phyloP scores from a whole-genome alignment of 2,113 vertebrate genomes.

The Cephalopholis sonnerati region DNA sequence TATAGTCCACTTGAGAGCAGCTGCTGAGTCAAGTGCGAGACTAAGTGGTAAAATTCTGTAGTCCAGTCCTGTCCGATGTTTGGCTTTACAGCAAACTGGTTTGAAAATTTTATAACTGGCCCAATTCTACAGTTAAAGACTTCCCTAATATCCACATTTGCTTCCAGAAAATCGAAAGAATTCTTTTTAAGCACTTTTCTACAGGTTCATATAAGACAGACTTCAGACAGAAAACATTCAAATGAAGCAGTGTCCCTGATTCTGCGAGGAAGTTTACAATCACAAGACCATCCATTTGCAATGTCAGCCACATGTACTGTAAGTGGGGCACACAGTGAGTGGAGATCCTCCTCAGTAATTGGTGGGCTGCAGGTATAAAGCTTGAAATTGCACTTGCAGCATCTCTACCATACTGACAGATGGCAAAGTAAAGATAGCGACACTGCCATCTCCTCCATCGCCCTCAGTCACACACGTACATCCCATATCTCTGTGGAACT shows the following conservation, averaged over 20 bases:
- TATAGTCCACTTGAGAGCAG: too few species aligned
- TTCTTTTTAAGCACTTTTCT: not conserved
- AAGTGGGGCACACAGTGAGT: slow-evolving; percentile 46
- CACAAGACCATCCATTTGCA: slow-evolving; percentile 25
- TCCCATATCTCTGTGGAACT: slow-evolving; percentile 4
- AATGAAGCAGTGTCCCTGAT: not conserved
- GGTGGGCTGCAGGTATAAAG: slow-evolving; percentile 49
- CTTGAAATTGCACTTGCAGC: slow-evolving; percentile 59
- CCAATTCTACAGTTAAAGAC: not conserved
- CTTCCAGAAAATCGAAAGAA: not conserved
- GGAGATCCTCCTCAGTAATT: slow-evolving; percentile 29
- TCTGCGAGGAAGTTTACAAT: not conserved
- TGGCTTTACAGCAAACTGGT: too few species aligned
- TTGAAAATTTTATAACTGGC: too few species aligned
- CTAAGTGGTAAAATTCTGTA: too few species aligned
- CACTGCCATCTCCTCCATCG: not conserved
- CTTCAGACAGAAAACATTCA: not conserved
- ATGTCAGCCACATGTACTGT: slow-evolving; percentile 35
- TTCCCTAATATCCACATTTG: not conserved
- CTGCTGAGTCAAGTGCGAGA: too few species aligned
- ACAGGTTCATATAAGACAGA: not conserved
- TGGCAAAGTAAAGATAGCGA: slow-evolving; percentile 58
- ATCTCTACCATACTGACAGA: slow-evolving; percentile 51
- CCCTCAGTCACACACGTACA: not conserved
- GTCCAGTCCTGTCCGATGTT: too few species aligned